A percentile compares a stretch with the other conserved stretches of the same genome.
phyloP scores from a whole-genome alignment of 2,888 invertebrate genomes.

The Amblyjoppa proteus region DNA sequence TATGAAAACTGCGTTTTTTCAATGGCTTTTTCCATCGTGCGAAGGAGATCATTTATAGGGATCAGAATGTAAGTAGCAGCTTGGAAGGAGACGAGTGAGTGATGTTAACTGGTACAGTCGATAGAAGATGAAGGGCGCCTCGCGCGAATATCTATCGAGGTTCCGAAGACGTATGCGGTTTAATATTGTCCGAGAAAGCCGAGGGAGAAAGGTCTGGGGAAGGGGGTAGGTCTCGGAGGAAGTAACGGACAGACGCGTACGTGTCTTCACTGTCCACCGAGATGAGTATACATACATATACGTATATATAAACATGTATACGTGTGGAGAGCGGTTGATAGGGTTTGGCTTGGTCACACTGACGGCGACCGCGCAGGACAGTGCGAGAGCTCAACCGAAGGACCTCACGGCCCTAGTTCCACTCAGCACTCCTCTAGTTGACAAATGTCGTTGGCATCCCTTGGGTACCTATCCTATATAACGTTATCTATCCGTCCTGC shows the following conservation, averaged over 20 bases:
- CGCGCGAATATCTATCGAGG: constrained; percentile 67
- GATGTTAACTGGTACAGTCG: constrained; percentile 32
- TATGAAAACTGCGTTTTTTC: background rate
- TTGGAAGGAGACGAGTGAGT: constrained; percentile 51
- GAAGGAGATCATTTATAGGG: constrained; percentile 33
- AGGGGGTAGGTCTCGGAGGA: constrained; percentile 44
- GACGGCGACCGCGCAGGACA: constrained; percentile 46
- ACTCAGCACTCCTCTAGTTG: constrained; percentile 83
- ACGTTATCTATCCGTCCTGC: constrained; percentile 51
- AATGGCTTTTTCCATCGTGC: background rate
- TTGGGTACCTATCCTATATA: constrained; percentile 72
- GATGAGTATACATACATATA: constrained; percentile 43
- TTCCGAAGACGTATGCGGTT: constrained; percentile 82
- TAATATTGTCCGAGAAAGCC: constrained; percentile 79
- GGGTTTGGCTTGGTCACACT: constrained; percentile 58
- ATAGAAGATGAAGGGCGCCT: constrained; percentile 47
- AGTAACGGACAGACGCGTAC: constrained; percentile 58
- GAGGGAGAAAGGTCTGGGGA: constrained; percentile 73
- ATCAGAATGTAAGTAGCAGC: constrained; percentile 41
- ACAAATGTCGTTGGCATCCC: constrained; percentile 84
- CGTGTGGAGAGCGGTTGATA: constrained; percentile 34
- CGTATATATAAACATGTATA: constrained; percentile 1
- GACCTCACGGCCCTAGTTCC: constrained; percentile 72
- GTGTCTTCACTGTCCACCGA: constrained; percentile 56
- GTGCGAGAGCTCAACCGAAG: constrained; percentile 53